These are phyloP conservation scores for zebrafish (Danio rerio) DNA, from an alignment of 2,113 vertebrate genomes.

Conservation along the genomic window GRCz12tu NC_133195.1:34701501-34702000, in stretches of 20 bases:
- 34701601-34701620: conserved; percentile 39
- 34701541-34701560: conserved; percentile 18
- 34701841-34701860: neutral
- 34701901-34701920: neutral
- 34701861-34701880: neutral
- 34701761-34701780: conserved; percentile 59
- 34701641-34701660: conserved; percentile 35
- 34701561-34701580: conserved; percentile 2
- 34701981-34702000: too few relatives aligned
- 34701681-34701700: conserved; percentile 60
- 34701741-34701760: conserved; percentile 60
- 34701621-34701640: conserved; percentile 37
- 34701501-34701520: conserved; percentile 9
- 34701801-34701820: neutral
- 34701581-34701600: conserved; percentile 31
- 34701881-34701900: neutral
- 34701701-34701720: conserved; percentile 69
- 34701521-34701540: neutral
- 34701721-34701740: conserved; percentile 75
- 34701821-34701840: neutral
- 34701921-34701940: neutral
- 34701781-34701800: neutral
- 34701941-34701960: too few relatives aligned
- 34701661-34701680: conserved; percentile 67
- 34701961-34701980: too few relatives aligned